Conservation (phyloP, 1,140 invertebrate genomes). For the Drosophila murphyi region DNA sequence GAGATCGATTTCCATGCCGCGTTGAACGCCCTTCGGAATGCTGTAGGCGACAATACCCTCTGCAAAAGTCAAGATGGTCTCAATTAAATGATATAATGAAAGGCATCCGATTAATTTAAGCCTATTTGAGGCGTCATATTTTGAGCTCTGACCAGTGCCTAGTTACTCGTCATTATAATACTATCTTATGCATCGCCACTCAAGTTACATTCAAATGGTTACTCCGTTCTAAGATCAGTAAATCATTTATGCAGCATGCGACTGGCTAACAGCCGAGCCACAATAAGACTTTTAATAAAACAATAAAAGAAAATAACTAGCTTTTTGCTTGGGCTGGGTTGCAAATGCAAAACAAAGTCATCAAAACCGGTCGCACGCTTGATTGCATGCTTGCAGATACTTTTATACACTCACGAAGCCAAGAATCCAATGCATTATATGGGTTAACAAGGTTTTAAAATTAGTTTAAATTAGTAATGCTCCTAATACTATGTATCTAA, state of each 20-base stretch:
- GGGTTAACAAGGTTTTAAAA: neutral
- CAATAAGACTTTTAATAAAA: slow-evolving; percentile 49
- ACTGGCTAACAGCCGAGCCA: slow-evolving; percentile 2
- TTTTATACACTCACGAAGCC: slow-evolving; percentile 26
- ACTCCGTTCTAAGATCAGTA: slow-evolving; percentile 30
- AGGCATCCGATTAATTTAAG: slow-evolving; percentile 26
- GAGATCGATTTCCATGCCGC: slow-evolving; percentile 93
- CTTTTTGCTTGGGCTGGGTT: slow-evolving; percentile 25
- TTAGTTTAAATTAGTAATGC: too few species aligned
- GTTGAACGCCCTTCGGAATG: slow-evolving; percentile 92
- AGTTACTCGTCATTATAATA: slow-evolving; percentile 40
- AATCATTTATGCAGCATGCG: slow-evolving; percentile 47
- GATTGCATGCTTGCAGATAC: slow-evolving; percentile 46
- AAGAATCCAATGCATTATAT: neutral
- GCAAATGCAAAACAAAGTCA: slow-evolving; percentile 59
- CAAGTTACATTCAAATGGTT: slow-evolving; percentile 36
- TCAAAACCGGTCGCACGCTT: slow-evolving; percentile 52
- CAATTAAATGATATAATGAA: slow-evolving; percentile 28
- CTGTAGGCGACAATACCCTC: slow-evolving; percentile 93
- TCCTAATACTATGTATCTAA: too few species aligned
- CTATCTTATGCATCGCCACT: slow-evolving; percentile 31
- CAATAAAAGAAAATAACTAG: slow-evolving; percentile 56
- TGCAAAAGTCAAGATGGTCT: slow-evolving; percentile 81
- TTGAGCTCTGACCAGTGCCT: slow-evolving; percentile 4
- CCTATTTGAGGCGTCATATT: slow-evolving; percentile 39